Evolutionary conservation across 2,888 invertebrate genomes (phyloP).

Genomic region (Pocota personata): DNA sequence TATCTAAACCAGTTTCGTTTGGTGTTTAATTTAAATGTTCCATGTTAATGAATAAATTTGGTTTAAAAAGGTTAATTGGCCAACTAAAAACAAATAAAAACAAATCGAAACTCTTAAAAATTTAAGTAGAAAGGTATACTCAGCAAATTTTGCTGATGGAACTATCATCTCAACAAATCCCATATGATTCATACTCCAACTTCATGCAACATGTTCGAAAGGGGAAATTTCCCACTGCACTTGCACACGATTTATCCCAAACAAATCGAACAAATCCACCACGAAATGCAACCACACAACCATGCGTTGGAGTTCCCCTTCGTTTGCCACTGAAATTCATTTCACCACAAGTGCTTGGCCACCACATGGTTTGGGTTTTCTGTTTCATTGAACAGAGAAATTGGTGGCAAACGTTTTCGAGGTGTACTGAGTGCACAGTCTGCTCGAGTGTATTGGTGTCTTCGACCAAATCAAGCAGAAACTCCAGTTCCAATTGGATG

Average conservation of each 20-base stretch:
- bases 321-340: constrained; percentile 14
- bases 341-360: constrained; percentile 44
- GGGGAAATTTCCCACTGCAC: constrained; percentile 29
- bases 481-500: constrained; percentile 74
- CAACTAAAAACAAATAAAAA: not conserved
- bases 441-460: constrained; percentile 32
- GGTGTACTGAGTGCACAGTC: constrained; percentile 43
- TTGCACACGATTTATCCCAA: not conserved
- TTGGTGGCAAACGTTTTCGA: constrained; percentile 14
- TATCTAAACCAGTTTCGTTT: not conserved
- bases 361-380: constrained; percentile 48
- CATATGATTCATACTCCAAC: not conserved
- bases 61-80: too few relatives aligned
- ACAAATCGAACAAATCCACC: constrained; percentile 26
- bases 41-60: too few relatives aligned
- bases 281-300: constrained; percentile 26
- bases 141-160: not conserved
- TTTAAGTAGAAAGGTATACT: too few relatives aligned
- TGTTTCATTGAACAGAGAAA: constrained; percentile 69
- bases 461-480: constrained; percentile 70
- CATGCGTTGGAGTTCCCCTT: constrained; percentile 16
- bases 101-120: not conserved
- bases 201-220: constrained; percentile 49
- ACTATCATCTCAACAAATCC: too few relatives aligned
- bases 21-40: not conserved